Percentiles rank a stretch among this genome's conserved stretches.
These are phyloP conservation scores for Hylia prasina DNA, from an alignment of 2,113 vertebrate species.

Conservation along the genomic window DNA sequence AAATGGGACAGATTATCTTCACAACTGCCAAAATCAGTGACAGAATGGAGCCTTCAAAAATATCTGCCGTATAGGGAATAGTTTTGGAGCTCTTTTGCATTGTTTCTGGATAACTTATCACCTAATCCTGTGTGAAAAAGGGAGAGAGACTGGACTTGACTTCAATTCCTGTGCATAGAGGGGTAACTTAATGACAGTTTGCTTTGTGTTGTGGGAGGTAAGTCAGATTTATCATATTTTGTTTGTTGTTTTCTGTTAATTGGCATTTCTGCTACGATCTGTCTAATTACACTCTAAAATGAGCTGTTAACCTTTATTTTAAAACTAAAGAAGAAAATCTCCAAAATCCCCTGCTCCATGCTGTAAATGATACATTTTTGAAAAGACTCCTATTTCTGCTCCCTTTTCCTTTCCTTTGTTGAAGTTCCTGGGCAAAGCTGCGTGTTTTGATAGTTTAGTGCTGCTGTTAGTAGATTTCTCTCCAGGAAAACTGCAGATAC, in stretches of 20 bases:
- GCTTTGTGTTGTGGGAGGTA: conserved; percentile 32
- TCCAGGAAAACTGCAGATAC: background rate
- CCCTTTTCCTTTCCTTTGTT: background rate
- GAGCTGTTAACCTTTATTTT: background rate
- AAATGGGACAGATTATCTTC: background rate
- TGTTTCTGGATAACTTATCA: conserved; percentile 43
- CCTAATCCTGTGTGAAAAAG: conserved; percentile 37
- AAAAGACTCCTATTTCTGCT: background rate
- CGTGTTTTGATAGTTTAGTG: background rate
- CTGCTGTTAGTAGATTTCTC: background rate
- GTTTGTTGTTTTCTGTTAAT: background rate
- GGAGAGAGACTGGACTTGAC: conserved; percentile 32
- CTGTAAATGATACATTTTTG: background rate
- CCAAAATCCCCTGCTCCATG: background rate
- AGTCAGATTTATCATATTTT: background rate
- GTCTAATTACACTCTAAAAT: background rate
- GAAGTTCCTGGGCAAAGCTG: background rate
- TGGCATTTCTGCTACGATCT: background rate
- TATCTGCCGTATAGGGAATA: background rate
- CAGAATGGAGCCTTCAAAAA: background rate
- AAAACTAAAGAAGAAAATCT: background rate
- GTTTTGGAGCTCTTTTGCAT: conserved; percentile 15
- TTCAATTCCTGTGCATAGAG: conserved; percentile 7
- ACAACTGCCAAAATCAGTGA: background rate
- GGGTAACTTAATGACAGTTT: conserved; percentile 28